phyloP scores from a whole-genome alignment of 2,113 vertebrate genomes.

The Rutilus rutilus region DNA sequence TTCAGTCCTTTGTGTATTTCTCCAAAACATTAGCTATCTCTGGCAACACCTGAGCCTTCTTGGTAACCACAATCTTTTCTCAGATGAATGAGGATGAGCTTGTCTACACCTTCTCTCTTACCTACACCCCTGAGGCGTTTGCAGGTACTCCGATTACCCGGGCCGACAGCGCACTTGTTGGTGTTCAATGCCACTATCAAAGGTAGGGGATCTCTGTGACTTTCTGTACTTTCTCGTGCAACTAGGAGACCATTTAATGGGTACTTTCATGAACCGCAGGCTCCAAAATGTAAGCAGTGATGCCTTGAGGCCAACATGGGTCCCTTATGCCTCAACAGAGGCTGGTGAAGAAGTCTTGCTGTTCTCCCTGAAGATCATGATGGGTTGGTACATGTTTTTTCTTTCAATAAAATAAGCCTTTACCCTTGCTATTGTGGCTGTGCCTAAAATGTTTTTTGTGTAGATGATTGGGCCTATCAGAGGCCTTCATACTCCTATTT shows the following conservation, averaged over 20 bases:
- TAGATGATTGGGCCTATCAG: slow-evolving; percentile 56
- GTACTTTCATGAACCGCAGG: slow-evolving; percentile 24
- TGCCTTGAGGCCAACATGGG: slow-evolving; percentile 61
- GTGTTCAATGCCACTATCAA: background rate
- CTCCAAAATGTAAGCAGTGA: slow-evolving; percentile 63
- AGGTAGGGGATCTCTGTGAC: background rate
- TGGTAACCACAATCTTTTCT: background rate
- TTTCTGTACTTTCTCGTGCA: background rate
- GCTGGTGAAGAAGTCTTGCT: slow-evolving; percentile 56
- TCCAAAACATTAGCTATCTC: no score
- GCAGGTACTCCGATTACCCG: background rate
- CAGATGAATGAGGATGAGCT: slow-evolving; percentile 67
- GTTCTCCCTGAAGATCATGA: slow-evolving; percentile 67
- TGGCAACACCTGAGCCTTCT: no score
- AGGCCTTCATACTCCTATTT: slow-evolving; percentile 22
- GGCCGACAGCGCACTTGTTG: background rate
- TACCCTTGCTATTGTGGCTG: no score
- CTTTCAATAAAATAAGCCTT: background rate
- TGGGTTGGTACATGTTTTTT: slow-evolving; percentile 57
- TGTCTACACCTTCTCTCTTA: slow-evolving; percentile 64
- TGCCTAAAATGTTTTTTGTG: background rate
- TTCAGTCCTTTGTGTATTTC: no score
- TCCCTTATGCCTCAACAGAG: slow-evolving; percentile 44
- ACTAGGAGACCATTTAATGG: background rate
- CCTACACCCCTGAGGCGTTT: background rate